Evolutionary conservation across 2,113 vertebrate genomes (phyloP), one percentile per base, ranked within the genome.

Genomic region (Labeo rohita): DNA sequence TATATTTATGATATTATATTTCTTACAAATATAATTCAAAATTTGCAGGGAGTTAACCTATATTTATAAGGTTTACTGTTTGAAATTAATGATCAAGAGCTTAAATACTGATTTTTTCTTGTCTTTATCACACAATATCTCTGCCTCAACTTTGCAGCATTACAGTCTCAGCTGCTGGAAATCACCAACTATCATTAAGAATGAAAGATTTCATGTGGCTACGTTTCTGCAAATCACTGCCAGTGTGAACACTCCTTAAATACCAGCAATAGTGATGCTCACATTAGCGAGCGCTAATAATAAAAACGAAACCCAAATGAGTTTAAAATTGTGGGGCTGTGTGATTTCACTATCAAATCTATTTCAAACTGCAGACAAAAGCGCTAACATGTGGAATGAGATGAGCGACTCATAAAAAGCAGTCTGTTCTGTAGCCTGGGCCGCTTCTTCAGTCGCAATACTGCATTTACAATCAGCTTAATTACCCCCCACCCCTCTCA

Each of bases 401-500:
- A 68, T 84, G 15, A 72, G 43, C 13, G 43, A 10, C 43, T 61
- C 74, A 15, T 74, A 87, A 86, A 88, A 52, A 94, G 92, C 91
- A 91, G 92, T 94, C 95, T 93, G 92, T 94, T 94, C 94, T 93
- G 92, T 91, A 94, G 93, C 92, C 66, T 92, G 92, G 92, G 84
- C 93, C 18, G 8, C 36, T 94, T 95, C 93, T 95, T 95, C 91
- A 91, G 34, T 79, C 68, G 28, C 68, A 87, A 83, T 15, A 45
- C 73, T 89, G 74, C 39, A 80, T 91, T 91, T 93, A 92, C 92
- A 91, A 93, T 95, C 92, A 86, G 91, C 92, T 93, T 93, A 91
- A 94, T 95, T 95, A 95, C 94, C 94, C 94, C 92, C 91, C 92
- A 74, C 91, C 86, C 91, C 91, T 88, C 94, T 90, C 91, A 94